Evolutionary conservation across 2,797 vertebrate genomes (phyloP), one percentile per base, ranked within the genome.

Genomic region (Novumbra hubbsi): DNA sequence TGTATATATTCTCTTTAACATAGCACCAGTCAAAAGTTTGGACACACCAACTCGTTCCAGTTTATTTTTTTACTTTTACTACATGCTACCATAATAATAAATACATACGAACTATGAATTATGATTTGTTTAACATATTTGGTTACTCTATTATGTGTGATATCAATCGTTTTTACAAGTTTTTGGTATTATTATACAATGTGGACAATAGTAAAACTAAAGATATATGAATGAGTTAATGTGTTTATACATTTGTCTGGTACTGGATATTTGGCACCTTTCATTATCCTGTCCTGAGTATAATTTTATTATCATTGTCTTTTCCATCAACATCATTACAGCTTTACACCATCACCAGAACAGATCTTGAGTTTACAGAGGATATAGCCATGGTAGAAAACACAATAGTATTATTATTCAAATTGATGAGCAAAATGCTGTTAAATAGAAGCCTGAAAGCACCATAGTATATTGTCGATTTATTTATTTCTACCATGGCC

Each of bases 301-400:
- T 71, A 70, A 75, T 76, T 73, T 77, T 73, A 69, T 73, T 50
- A 50, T 3, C 38, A 72, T 76, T 49, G 73, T 74, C 48, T 62
- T 32, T 32, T 77, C 70, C 70, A 85, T 83, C 80, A 84, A 70
- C 41, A 71, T 75, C 1, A 79, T 73, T 48, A 64, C 27, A 32
- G 11, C 28, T 65, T 65, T 32, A 32, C 28, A 32, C 15, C 30
- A 30, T 65, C 27, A 65, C 16, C 7, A 7, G 27, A 17, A 17
- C 11, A 55, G n/a, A n/a, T 57, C 55, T 57, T 12, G 11, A 45
- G 12, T 45, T 24, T 60, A 60, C 21, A 60, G 55, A 60, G 9
- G 9, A 60, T 11, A 24, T 27, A 5, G 55, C 55, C 55, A 60
- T 27, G 55, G 55, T 60, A 60, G 55, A 60, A 60, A 60, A 60